Evolutionary conservation across 1,140 invertebrate species (phyloP).

Genomic region (Carposina sasakii): DNA sequence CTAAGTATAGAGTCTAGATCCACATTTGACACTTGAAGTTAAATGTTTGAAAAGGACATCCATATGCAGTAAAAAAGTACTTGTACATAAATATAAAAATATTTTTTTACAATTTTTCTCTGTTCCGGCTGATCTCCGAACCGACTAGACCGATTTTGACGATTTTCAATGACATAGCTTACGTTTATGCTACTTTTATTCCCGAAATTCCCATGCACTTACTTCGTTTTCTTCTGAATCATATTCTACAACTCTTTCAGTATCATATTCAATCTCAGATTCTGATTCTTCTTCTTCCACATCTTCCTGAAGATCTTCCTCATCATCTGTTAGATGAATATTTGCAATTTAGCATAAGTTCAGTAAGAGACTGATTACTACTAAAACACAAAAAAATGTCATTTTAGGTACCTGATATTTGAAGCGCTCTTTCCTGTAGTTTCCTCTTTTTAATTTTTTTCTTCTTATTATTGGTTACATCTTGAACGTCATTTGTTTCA

Average conservation of each 20-base stretch:
- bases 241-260: conserved; percentile 73
- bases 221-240: conserved; percentile 87
- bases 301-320: conserved; percentile 45
- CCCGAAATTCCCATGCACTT: conserved; percentile 21
- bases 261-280: conserved; percentile 41
- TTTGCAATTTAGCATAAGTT: too few relatives aligned
- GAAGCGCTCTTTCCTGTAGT: conserved; percentile 45
- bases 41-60: too few relatives aligned
- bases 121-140: background rate
- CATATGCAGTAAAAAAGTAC: too few relatives aligned
- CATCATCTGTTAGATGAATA: conserved; percentile 33
- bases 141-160: background rate
- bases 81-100: too few relatives aligned
- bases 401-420: conserved; percentile 63
- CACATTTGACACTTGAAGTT: too few relatives aligned
- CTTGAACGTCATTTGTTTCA: conserved; percentile 46
- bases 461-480: conserved; percentile 29
- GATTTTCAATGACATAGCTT: background rate
- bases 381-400: conserved; percentile 34
- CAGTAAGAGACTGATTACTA: too few relatives aligned
- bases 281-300: conserved; percentile 42
- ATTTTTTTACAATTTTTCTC: too few relatives aligned
- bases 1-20: too few relatives aligned
- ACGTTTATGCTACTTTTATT: conserved; percentile 1
- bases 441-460: conserved; percentile 57